Base-by-base conservation (phyloP, 1,140 invertebrate genomes). In the Drosophila simulans region DNA sequence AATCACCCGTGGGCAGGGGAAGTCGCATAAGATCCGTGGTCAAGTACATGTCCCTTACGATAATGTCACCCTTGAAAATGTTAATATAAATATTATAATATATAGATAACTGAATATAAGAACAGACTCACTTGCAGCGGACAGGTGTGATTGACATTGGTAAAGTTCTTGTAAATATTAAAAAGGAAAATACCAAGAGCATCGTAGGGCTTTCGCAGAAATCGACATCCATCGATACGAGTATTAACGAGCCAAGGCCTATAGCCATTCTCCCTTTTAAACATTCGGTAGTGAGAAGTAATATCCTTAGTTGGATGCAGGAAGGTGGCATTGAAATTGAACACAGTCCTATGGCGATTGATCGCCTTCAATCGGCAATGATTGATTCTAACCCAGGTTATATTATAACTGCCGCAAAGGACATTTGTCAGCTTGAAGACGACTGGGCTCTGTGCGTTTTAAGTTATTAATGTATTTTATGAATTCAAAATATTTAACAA, bases 141-240 rank as follows among this genome's bases (percentile, higher is more conserved):
- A n/a, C 63, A 66, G 11, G 63, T 63, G 10, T 63, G 63, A 27
- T 66, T 66, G n/a, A 63, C 34, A 20, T 66, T 66, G 0, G 45
- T 63, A 15, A 66, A 66, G 17, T 63, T 11, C 17, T 51, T 66
- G 7, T 63, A 66, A 8, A 63, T 8, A 42, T 34, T 63, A 13
- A 51, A 66, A 10, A 66, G 4, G 2, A 66, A 17, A n/a, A 63
- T 63, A 5, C 35, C 63, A 13, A 66, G 0, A 3, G 57, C 25
- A 49, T 63, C n/a, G 5, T 66, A 66, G 1, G 63, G 58, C 8
- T 2, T 42, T 0, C 57, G 43, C 45, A 63, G 4, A 20, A 42
- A 66, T 7, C 45, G 45, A 42, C 57, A 66, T 1, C 57, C 43
- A 15, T 66, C 35, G 35, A 66, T 42, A 11, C 17, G 40, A 0